These are phyloP conservation scores for Synanceia verrucosa DNA, from an alignment of 2,797 vertebrate species.

Conservation along the genomic window DNA sequence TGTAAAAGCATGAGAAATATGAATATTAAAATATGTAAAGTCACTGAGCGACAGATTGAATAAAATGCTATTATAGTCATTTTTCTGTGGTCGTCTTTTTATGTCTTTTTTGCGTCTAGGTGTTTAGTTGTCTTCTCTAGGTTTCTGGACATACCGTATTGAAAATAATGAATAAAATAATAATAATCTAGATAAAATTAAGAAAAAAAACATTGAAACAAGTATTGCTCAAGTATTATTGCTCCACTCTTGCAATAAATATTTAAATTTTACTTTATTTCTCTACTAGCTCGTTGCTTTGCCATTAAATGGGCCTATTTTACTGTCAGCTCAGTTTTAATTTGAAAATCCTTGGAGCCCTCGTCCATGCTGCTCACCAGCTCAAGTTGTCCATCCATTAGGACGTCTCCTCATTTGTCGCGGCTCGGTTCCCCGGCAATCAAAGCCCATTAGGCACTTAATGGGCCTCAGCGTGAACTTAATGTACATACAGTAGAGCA, in stretches of 20 bases:
- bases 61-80: constrained; percentile 46
- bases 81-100: no score
- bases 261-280: no score
- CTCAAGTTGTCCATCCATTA: constrained; percentile 31
- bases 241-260: no score
- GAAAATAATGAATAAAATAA: no score
- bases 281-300: no score
- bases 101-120: no score
- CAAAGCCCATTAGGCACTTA: constrained; percentile 65
- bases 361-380: no score
- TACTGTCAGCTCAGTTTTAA: background rate
- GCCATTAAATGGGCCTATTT: no score
- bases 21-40: constrained; percentile 42
- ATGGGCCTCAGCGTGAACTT: constrained; percentile 49
- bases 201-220: background rate
- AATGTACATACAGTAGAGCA: constrained; percentile 38
- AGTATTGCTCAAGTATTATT: no score
- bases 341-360: no score
- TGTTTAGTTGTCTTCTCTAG: constrained; percentile 31
- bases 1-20: constrained; percentile 61
- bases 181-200: no score
- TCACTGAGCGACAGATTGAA: constrained; percentile 48
- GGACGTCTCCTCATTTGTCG: constrained; percentile 43
- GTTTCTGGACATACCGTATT: no score
- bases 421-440: constrained; percentile 47